Base-by-base conservation (phyloP, 1,140 invertebrate species). In the Platyura marginata region DNA sequence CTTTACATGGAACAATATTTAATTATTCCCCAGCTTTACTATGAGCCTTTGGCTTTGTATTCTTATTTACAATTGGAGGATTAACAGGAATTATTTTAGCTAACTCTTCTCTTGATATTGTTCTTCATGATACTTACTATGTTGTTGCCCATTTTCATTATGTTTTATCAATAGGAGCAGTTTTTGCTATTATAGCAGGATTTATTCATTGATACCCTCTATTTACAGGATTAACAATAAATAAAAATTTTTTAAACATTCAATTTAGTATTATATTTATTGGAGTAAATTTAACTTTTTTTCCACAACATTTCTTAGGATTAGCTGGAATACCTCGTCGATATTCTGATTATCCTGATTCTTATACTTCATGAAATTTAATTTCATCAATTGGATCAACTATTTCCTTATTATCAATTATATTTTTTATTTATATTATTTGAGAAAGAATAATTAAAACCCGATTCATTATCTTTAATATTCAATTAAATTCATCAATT, bases 111-210 rank as follows among this genome's bases (percentile, higher is more conserved):
- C 61, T 81, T 57, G 77, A 83, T 72, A 69, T 77, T 64, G 56
- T 70, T 50, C 45, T 81, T 21, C 76, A 81, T 66, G 75, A 81
- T 57, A 80, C 75, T 19, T 82, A 80, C 60, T 83, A 79, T 70
- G 76, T 80, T 37, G 76, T 81, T 41, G 74, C 71, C 39, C 77
- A 83, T 62, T 82, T 82, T 56, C 77, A 82, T 59, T 81, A 75
- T 63, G 68, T 74, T 38, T 47, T 76, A 51, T 74, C 70, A 16
- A 73, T 75, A 63, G 71, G 72, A 50, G 72, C 76, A 10, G 70
- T 81, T 54, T 81, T 81, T 69, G 67, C 72, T 40, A 75, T 79
- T 69, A 67, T 81, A 63, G 69, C 56, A 41, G 73, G 74, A 48
- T 67, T 81, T 63, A 64, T 70, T 59, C 61, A 71, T 49, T 82